phyloP scores from a whole-genome alignment of 2,113 vertebrate species.

The Acrocephalus arundinaceus region DNA sequence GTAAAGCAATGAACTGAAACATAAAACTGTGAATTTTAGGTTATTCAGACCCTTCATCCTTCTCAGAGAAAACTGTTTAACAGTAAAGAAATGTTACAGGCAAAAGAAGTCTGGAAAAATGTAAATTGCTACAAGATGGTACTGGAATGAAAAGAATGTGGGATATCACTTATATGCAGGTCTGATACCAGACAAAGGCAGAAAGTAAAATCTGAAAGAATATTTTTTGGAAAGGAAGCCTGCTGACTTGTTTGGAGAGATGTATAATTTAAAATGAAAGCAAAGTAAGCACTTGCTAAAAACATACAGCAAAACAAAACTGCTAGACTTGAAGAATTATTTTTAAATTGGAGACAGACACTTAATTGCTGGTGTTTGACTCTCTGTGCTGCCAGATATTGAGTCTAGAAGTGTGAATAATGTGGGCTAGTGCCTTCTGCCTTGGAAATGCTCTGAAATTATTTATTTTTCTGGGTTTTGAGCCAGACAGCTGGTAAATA shows the following conservation, averaged over 20 bases:
- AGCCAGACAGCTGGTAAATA: constrained; percentile 53
- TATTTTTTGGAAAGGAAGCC: not conserved
- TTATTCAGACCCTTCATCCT: not conserved
- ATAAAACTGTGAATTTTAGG: not conserved
- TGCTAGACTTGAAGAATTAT: constrained; percentile 39
- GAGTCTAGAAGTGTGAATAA: constrained; percentile 35
- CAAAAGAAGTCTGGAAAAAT: not conserved
- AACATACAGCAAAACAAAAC: constrained; percentile 35
- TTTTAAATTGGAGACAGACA: constrained; percentile 52
- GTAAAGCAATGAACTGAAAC: not conserved
- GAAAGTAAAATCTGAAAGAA: not conserved
- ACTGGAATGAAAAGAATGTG: not conserved
- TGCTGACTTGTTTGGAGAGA: not conserved
- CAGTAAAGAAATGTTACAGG: not conserved
- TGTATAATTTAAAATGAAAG: constrained; percentile 36
- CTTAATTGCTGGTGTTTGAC: constrained; percentile 53
- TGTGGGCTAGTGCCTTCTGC: constrained; percentile 4
- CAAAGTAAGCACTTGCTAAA: constrained; percentile 22
- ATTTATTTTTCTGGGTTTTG: constrained; percentile 10
- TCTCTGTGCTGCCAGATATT: constrained; percentile 22
- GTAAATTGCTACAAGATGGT: not conserved
- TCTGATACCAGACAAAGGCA: constrained; percentile 9
- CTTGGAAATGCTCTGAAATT: not conserved
- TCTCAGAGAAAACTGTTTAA: not conserved
- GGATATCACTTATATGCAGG: not conserved